Base-by-base conservation (phyloP, 37 sponge, comb jelly and placozoan genomes). In the Spongia lamella region DNA sequence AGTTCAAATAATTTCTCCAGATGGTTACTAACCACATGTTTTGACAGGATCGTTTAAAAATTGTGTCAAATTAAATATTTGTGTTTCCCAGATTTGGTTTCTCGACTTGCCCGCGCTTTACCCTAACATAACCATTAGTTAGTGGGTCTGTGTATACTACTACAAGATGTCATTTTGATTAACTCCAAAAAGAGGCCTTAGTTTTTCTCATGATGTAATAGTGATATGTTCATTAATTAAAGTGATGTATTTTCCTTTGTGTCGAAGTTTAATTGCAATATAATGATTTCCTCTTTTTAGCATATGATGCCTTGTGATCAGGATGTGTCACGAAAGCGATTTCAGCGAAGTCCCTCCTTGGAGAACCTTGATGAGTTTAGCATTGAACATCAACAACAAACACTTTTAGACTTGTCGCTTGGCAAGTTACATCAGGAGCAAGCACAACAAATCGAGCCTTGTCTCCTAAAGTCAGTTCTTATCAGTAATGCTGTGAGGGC, bases 391-490 rank as follows among this genome's bases (percentile, higher is more conserved):
- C 85, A 84, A 30, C 84, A 83, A 34, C 59, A 80, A 50, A 40
- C 64, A 1, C 81, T 89, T 11, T 81, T 84, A 17, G 85, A 89
- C 39, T 55, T 81, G 33, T 84, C 90, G 34, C 54, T 89, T n/a
- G 15, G 68, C 11, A 89, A 89, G 52, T 77, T 89, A 13, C 90
- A 84, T 26, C 80, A 89, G 59, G 90, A 89, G 25, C 85, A 84
- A 54, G 25, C 75, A 27, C 60, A 76, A 0, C 84, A 81, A 11
- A 50, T 82, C 6, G 89, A 89, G 38, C 82, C 85, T 20, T 32
- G 84, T 13, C 90, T 89, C 7, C 70, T 84, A 1, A 76, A 79
- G 1, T 89, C 76, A 50, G 90, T 89, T 24, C 73, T 89, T 31
- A 84, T 89, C 60, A 89, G 80, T 68, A 89, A 89, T 71, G 90